These are phyloP conservation scores for Chionoecetes opilio DNA, from an alignment of 1,140 invertebrate genomes.

Conservation along the genomic window DNA sequence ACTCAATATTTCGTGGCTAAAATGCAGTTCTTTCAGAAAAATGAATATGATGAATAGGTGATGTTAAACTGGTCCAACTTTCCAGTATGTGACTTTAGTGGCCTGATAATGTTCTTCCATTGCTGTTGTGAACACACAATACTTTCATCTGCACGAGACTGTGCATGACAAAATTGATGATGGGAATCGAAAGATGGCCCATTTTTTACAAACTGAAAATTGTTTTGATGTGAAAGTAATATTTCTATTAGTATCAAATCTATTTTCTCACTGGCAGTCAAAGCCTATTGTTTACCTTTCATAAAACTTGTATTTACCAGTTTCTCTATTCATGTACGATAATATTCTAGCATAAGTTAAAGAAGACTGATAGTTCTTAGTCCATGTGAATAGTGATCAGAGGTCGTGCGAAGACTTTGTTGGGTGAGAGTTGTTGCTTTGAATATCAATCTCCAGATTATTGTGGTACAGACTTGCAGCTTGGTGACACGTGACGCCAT, in stretches of 20 bases:
- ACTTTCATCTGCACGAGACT: constrained; percentile 49
- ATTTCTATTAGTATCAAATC: constrained; percentile 59
- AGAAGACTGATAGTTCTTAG: neutral
- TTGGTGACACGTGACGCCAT: neutral
- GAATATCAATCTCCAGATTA: neutral
- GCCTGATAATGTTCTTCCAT: constrained; percentile 58
- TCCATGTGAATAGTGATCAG: neutral
- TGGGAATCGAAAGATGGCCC: constrained; percentile 51
- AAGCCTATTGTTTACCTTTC: neutral
- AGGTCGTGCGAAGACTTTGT: neutral
- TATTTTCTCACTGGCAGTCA: constrained; percentile 53
- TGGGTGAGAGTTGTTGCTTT: no score
- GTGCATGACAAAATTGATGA: neutral
- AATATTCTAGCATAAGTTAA: neutral
- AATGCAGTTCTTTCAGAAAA: constrained; percentile 74
- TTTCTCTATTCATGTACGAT: constrained; percentile 37
- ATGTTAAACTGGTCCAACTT: constrained; percentile 58
- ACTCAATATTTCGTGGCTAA: constrained; percentile 65
- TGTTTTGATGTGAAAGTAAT: constrained; percentile 52
- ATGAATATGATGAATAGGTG: constrained; percentile 59
- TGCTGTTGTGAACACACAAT: constrained; percentile 50
- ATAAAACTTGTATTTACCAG: neutral
- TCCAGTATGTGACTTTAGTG: constrained; percentile 56
- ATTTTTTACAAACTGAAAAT: constrained; percentile 56
- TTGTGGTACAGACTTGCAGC: neutral